Base-by-base conservation (phyloP, 1,140 invertebrate genomes). In the Orussus abietinus region DNA sequence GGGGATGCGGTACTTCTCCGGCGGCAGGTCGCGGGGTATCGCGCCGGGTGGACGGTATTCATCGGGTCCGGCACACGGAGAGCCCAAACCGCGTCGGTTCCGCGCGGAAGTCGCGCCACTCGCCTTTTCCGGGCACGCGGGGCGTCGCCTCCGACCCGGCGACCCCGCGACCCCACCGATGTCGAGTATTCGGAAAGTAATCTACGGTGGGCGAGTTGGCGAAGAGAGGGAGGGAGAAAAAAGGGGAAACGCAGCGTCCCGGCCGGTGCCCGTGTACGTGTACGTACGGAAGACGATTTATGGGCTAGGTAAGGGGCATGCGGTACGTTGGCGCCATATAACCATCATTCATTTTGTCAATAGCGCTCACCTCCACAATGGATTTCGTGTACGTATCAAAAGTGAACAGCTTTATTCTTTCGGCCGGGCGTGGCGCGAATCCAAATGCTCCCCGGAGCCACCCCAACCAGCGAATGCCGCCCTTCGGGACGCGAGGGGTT, bases 301-400 rank as follows among this genome's bases (percentile, higher is more conserved):
- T 63, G 51, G 57, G 47, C 44, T 42, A 45, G 49, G 35, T 42
- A 42, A 47, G 39, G 44, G 42, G 40, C 46, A 41, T 45, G 53
- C 42, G 47, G 47, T 45, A 54, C 47, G 49, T 48, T 51, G 59
- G 60, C 57, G 57, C 57, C 62, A 51, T 63, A 63, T 65, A 63
- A 65, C 57, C 59, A 65, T 65, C 54, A 62, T 62, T 65, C 60
- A 65, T 65, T 63, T 65, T 63, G 57, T 63, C 60, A 65, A 65
- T 65, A 62, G 57, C 48, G 47, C 40, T 53, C 46, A 51, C 55
- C 47, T 45, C 47, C 39, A 62, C 57, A 59, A 62, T 60, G 45
- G 56, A 53, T 49, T 54, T 56, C 39, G 44, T 49, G 49, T 51
- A 53, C 38, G 46, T 58, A 54, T 53, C 53, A 52, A 58, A 54